Conservation (phyloP, 2,113 vertebrate species). For the Stegastes partitus region DNA sequence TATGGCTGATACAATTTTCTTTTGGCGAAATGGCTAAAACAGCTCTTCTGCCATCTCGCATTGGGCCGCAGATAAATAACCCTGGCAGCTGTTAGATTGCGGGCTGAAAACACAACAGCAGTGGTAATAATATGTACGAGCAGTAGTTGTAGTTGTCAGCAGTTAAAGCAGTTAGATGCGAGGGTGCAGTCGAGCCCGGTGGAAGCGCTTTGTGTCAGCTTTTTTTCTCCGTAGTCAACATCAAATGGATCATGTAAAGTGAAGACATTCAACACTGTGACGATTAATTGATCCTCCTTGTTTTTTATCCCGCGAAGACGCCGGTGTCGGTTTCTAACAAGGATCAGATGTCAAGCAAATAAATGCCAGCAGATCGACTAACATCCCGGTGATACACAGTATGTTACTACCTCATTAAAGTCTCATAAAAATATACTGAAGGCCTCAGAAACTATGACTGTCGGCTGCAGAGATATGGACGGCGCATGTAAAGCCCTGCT, state of each 20-base stretch:
- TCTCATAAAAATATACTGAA: background rate
- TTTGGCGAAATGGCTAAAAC: background rate
- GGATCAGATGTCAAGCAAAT: slow-evolving; percentile 24
- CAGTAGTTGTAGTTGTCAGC: background rate
- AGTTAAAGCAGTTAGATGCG: slow-evolving; percentile 2
- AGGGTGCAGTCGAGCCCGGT: background rate
- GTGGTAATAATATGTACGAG: background rate
- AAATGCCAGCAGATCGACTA: background rate
- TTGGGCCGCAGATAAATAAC: background rate
- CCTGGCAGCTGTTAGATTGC: background rate
- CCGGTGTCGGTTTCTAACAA: background rate
- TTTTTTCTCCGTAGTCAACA: slow-evolving; percentile 1
- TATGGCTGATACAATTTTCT: background rate
- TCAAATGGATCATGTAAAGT: slow-evolving; percentile 23
- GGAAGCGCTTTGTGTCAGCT: background rate
- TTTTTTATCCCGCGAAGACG: slow-evolving; percentile 25
- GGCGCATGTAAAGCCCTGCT: background rate
- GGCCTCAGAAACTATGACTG: background rate
- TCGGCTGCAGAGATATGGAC: background rate
- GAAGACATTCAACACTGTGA: slow-evolving; percentile 15
- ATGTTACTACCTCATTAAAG: background rate
- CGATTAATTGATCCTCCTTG: slow-evolving; percentile 12
- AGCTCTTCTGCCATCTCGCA: background rate
- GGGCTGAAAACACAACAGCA: background rate
- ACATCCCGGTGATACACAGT: background rate